A percentile compares a stretch with the other conserved stretches of the same genome.
Evolutionary conservation across 2,797 vertebrate genomes (phyloP).

Genomic region (Platalea minor): DNA sequence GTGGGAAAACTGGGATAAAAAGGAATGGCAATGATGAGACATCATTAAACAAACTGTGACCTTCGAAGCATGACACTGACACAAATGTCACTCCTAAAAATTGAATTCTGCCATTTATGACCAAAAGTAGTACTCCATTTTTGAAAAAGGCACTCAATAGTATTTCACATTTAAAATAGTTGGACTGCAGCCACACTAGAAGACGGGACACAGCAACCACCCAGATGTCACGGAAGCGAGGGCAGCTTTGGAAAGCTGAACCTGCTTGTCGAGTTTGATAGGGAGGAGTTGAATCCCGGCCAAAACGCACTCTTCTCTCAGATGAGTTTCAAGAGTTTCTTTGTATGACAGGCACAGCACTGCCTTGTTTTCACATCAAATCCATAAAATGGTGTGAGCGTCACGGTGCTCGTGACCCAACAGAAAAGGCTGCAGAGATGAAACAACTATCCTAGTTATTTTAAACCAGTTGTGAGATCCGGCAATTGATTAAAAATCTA

Average conservation of each 20-base stretch:
- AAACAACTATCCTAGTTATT: neutral
- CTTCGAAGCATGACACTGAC: neutral
- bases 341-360: neutral
- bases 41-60: neutral
- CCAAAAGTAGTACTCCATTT: neutral
- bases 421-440: neutral
- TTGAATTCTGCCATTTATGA: neutral
- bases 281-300: neutral
- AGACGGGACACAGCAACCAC: neutral
- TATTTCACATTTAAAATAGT: neutral
- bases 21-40: neutral
- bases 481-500: neutral
- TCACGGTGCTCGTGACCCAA: neutral
- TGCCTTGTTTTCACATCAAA: neutral
- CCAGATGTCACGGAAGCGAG: neutral
- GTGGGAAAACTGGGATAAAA: neutral
- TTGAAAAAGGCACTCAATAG: neutral
- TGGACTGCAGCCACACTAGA: neutral
- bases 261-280: neutral
- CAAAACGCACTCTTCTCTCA: neutral
- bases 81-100: neutral
- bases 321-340: neutral
- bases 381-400: neutral
- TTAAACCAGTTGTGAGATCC: neutral
- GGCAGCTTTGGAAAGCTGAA: neutral